Base-by-base conservation (phyloP, 2,113 vertebrate genomes). In the Apodemus speciosus region DNA sequence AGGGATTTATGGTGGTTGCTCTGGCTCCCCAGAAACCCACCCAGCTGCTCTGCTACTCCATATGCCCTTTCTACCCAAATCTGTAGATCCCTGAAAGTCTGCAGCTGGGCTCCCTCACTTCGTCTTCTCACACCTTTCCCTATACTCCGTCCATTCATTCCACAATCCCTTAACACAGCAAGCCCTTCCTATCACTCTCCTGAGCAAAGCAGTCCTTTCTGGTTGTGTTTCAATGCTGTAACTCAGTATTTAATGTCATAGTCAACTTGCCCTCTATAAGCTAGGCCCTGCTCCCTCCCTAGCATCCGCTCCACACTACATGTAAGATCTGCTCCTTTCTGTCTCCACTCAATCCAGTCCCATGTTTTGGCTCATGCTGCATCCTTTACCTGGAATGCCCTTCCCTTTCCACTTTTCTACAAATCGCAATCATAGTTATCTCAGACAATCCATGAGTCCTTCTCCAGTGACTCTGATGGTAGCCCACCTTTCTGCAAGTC, bases 401-500 rank as follows among this genome's bases (percentile, higher is more conserved):
- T 89, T 88, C 58, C 53, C 60, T 38, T 32, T 56, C 77, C 76
- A 80, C 35, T 60, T 94, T 64, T 64, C 53, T 13, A n/a, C 40
- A 90, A 89, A 95, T 72, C n/a, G 60, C 32, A 81, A 91, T 53
- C 51, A 71, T 0, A 83, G 66, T 51, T 58, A 62, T 56, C 62
- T 73, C 53, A 60, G 90, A 75, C 71, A 83, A 46, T 66, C 64
- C 23, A 2, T 16, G 25, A 76, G 32, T 71, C 68, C 62, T 90
- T 71, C 73, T 80, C 79, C 62, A 35, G 32, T 77, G 90, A 85
- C 60, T 96, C 64, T n/a, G n/a, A 43, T 9, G 58, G n/a, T 58
- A 90, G 62, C 46, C 35, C 20, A 84, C n/a, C 68, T n/a, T 58
- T 83, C 56, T 79, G 79, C 75, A 91, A 89, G 92, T 85, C 30